These are phyloP conservation scores for Allygus modestus DNA, from an alignment of 2,888 invertebrate genomes.

Conservation along the genomic window DNA sequence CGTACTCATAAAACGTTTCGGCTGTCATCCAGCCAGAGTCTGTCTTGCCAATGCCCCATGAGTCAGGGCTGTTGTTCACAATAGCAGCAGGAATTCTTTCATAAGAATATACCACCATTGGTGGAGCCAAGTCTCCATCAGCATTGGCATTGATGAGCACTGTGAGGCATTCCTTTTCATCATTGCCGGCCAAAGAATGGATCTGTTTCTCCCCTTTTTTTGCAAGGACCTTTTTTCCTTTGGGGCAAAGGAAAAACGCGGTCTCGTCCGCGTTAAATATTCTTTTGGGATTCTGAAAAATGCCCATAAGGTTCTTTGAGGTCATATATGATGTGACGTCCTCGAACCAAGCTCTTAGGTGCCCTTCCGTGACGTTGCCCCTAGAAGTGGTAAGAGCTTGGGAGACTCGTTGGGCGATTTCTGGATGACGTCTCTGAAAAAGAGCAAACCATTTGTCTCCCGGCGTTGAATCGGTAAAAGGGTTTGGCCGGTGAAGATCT, in stretches of 20 bases:
- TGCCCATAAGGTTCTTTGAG: conserved; percentile 61
- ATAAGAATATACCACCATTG: conserved; percentile 67
- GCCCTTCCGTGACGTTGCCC: conserved; percentile 64
- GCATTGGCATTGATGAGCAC: conserved; percentile 68
- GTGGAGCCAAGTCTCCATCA: conserved; percentile 56
- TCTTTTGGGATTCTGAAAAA: conserved; percentile 65
- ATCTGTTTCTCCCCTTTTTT: conserved; percentile 70
- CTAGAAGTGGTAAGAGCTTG: conserved; percentile 66
- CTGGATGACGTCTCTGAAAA: conserved; percentile 66
- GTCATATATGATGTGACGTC: conserved; percentile 64
- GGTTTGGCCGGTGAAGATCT: no score
- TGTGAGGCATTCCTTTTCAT: conserved; percentile 72
- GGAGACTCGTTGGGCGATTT: conserved; percentile 61
- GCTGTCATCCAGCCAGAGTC: conserved; percentile 75
- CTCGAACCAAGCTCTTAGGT: conserved; percentile 64
- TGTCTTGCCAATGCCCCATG: conserved; percentile 73
- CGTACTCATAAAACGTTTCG: conserved; percentile 73
- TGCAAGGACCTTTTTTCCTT: conserved; percentile 65
- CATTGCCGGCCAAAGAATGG: conserved; percentile 70
- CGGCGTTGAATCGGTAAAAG: conserved; percentile 66
- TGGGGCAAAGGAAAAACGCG: conserved; percentile 66
- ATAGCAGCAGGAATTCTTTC: conserved; percentile 67
- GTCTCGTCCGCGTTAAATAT: conserved; percentile 65
- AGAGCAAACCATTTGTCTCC: conserved; percentile 66
- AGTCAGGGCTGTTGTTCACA: conserved; percentile 66